Base-by-base conservation (phyloP, 2,797 vertebrate species). In the Megalops cyprinoides region DNA sequence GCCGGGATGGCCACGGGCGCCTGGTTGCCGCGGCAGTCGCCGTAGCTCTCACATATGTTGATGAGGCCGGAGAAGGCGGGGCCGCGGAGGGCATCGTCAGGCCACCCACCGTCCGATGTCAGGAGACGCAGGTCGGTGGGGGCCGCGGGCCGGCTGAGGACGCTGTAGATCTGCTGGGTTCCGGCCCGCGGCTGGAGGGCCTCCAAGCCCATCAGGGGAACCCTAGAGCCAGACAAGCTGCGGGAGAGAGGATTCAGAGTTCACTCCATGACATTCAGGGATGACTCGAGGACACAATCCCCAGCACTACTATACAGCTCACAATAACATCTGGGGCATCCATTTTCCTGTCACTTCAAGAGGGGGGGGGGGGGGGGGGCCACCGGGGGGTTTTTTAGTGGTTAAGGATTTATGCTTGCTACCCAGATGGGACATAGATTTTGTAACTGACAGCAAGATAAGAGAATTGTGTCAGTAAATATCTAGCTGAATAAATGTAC, bases 21-120 rank as follows among this genome's bases (percentile, higher is more conserved):
- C 75, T 71, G 87, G 81, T 89, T 85, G 10, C 84, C 18, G 6
- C 62, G 28, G 79, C 84, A 77, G 79, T 88, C 84, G 0, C 89
- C 91, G 0, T 85, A 92, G 44, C 82, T 91, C 85, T 96, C 94
- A 0, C 91, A 91, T 79, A 97, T 87, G 71, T 90, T 95, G 3
- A 97, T 80, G 67, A 90, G 82, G 80, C 95, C 94, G 0, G 83
- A 84, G 74, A 95, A 95, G 0, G 82, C 34, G 0, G 93, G 92
- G 8, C 85, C 91, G 0, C 93, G 89, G 4, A 77, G 56, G 23
- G 89, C 74, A 0, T 7, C 31, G 0, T 76, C 82, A 0, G 76
- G 78, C 0, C 55, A 39, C 0, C 18, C 69, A 18, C 73, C 48
- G 0, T 39, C 3, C 0, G 86, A 79, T 3, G 91, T 91, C 84